Conservation (phyloP, 2,797 vertebrate species). For the Avahi laniger region DNA sequence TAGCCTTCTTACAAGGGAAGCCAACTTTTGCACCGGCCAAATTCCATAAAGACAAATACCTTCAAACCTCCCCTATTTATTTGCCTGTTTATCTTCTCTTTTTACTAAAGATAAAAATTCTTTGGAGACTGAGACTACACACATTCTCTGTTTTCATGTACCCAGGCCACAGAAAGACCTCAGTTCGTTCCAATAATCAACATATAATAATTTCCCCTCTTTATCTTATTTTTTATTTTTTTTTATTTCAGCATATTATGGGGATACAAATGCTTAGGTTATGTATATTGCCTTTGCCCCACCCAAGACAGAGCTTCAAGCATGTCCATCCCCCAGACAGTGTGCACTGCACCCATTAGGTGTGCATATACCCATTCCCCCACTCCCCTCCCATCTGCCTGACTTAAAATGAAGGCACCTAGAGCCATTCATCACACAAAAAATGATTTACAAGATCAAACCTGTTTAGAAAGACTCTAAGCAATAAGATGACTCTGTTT, state of each 20-base stretch:
- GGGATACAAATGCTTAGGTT: no score
- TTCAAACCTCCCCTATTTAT: conserved; percentile 23
- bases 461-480: conserved; percentile 24
- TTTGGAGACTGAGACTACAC: conserved; percentile 28
- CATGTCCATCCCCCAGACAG: no score
- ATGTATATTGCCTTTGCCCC: no score
- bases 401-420: conserved; percentile 10
- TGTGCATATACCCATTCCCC: no score
- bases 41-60: conserved; percentile 69
- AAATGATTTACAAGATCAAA: conserved; percentile 50
- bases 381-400: no score
- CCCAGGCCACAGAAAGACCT: neutral
- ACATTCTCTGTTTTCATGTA: conserved; percentile 31
- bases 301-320: no score
- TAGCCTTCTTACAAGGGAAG: conserved; percentile 52
- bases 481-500: conserved; percentile 40
- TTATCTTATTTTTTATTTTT: neutral
- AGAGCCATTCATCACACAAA: conserved; percentile 8
- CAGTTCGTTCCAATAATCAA: conserved; percentile 8
- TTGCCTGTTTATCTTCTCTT: conserved; percentile 61
- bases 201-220: conserved; percentile 26
- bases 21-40: conserved; percentile 60
- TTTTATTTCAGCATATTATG: no score
- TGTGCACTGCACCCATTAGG: no score
- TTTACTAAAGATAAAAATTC: conserved; percentile 47